phyloP scores from a whole-genome alignment of 2,113 vertebrate genomes.

The Proterorhinus semilunaris region DNA sequence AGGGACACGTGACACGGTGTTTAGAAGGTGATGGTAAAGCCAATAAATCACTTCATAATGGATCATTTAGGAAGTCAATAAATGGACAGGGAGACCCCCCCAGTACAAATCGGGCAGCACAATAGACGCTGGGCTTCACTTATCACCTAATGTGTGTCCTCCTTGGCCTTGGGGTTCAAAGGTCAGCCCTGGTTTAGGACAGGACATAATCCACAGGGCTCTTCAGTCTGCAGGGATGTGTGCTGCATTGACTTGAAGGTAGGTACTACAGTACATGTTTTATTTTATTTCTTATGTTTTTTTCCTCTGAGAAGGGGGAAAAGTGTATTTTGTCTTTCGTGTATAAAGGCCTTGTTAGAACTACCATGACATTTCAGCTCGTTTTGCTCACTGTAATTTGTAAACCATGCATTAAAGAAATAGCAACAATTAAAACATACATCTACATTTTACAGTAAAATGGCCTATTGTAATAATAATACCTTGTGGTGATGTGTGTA shows the following conservation, averaged over 20 bases:
- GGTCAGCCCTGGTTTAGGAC: constrained; percentile 55
- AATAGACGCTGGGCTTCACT: constrained; percentile 61
- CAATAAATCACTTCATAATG: constrained; percentile 79
- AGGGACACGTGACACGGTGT: constrained; percentile 34
- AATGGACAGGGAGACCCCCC: constrained; percentile 54
- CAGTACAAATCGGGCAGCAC: constrained; percentile 31
- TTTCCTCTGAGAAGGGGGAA: too few relatives aligned
- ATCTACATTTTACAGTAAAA: too few relatives aligned
- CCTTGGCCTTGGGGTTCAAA: constrained; percentile 53
- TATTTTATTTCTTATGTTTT: not conserved
- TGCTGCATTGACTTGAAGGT: not conserved
- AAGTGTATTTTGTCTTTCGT: too few relatives aligned
- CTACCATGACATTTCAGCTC: too few relatives aligned
- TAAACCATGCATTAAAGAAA: too few relatives aligned
- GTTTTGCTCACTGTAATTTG: too few relatives aligned
- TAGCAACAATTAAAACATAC: too few relatives aligned
- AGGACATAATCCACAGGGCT: constrained; percentile 41
- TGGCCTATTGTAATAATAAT: not conserved
- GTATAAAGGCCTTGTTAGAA: too few relatives aligned
- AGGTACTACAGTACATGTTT: not conserved
- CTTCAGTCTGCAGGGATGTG: constrained; percentile 4
- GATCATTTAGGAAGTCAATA: constrained; percentile 81
- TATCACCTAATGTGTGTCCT: constrained; percentile 65
- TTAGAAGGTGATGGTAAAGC: constrained; percentile 31
- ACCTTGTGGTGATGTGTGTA: constrained; percentile 33